Evolutionary conservation across 2,797 vertebrate genomes (phyloP).

Genomic region (Poecilia picta): DNA sequence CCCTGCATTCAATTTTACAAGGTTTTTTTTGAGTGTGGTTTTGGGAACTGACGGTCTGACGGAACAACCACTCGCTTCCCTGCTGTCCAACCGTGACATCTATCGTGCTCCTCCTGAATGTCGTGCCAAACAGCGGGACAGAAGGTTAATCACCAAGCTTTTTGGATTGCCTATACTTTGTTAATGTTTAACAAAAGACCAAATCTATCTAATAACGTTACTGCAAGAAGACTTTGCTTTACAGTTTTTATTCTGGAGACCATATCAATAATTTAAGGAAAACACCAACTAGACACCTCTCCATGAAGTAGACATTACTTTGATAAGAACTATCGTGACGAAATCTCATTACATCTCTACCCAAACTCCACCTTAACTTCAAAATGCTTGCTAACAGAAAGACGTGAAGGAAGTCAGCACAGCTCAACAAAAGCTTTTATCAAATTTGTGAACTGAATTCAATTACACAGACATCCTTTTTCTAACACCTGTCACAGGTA

Average conservation of each 20-base stretch:
- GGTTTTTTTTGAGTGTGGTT: too few species aligned
- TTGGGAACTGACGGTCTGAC: too few species aligned
- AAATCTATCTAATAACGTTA: background rate
- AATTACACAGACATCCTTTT: constrained; percentile 5
- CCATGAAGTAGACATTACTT: too few species aligned
- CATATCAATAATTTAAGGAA: background rate
- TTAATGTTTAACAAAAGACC: background rate
- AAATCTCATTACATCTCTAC: background rate
- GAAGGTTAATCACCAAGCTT: background rate
- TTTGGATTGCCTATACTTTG: background rate
- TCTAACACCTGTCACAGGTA: constrained; percentile 52
- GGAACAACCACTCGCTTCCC: too few species aligned
- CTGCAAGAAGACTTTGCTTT: background rate
- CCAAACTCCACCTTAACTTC: background rate
- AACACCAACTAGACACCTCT: background rate
- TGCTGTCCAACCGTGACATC: too few species aligned
- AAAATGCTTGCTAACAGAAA: background rate
- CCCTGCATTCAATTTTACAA: too few species aligned
- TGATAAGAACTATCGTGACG: background rate
- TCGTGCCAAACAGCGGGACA: too few species aligned
- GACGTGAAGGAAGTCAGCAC: background rate
- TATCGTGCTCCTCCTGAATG: too few species aligned
- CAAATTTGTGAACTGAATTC: background rate
- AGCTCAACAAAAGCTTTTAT: background rate
- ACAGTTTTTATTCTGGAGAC: background rate